Percentiles rank a stretch among this genome's conserved stretches.
These are phyloP conservation scores for Mus minutoides DNA, from an alignment of 2,797 vertebrate genomes.

Conservation along the genomic window DNA sequence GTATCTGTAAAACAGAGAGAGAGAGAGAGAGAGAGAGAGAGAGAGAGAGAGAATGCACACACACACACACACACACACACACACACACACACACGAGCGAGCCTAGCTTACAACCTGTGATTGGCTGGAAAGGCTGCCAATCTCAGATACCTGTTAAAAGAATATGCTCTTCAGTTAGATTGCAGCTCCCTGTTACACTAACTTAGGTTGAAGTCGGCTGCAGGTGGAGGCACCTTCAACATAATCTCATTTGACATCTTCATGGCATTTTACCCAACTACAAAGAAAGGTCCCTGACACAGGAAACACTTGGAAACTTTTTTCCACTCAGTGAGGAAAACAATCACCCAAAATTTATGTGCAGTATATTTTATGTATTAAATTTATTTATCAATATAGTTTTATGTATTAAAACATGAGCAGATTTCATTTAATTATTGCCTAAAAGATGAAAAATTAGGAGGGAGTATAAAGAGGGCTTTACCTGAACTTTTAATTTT, in stretches of 20 bases:
- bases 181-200: not conserved
- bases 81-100: not conserved
- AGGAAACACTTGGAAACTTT: not conserved
- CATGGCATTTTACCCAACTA: not conserved
- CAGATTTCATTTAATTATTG: not conserved
- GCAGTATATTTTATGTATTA: not conserved
- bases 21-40: too few relatives aligned
- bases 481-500: not conserved
- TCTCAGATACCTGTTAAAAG: not conserved
- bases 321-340: not conserved
- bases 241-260: not conserved
- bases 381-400: not conserved
- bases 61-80: not conserved
- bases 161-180: not conserved
- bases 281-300: not conserved
- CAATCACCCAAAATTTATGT: not conserved
- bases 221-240: not conserved
- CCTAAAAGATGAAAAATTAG: not conserved
- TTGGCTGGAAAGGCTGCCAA: not conserved
- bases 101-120: not conserved
- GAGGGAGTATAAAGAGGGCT: not conserved
- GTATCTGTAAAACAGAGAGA: not conserved
- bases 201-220: not conserved
- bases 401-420: slow-evolving; percentile 31
- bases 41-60: too few relatives aligned